Conservation (phyloP, 2,888 invertebrate species). For the Drosophila paramelanica region DNA sequence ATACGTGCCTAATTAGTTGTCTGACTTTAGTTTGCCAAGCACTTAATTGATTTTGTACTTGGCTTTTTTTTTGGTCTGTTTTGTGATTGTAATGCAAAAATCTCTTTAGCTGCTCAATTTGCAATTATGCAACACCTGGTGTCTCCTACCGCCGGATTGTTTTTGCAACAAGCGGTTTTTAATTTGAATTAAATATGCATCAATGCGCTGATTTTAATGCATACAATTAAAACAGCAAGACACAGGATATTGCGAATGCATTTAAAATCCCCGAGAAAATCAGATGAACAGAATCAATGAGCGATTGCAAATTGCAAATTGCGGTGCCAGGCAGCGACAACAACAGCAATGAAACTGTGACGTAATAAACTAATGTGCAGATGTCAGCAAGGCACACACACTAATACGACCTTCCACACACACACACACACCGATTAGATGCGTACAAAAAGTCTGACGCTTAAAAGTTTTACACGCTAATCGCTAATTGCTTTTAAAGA, state of each 20-base stretch:
- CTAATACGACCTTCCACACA: not conserved
- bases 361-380: conserved; percentile 66
- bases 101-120: conserved; percentile 20
- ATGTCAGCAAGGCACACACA: conserved; percentile 44
- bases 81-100: conserved; percentile 10
- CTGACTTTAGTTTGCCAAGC: not conserved
- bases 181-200: conserved; percentile 79
- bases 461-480: conserved; percentile 70
- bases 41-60: conserved; percentile 9
- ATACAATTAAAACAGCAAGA: conserved; percentile 73
- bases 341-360: conserved; percentile 32
- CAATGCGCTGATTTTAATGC: conserved; percentile 71
- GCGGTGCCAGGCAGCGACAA: conserved; percentile 27
- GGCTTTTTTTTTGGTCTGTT: not conserved
- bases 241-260: conserved; percentile 77
- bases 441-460: conserved; percentile 32
- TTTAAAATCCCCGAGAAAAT: conserved; percentile 71
- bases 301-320: conserved; percentile 73
- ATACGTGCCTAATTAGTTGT: not conserved
- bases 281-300: conserved; percentile 72
- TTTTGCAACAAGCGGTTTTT: conserved; percentile 53
- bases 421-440: not conserved
- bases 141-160: conserved; percentile 13
- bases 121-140: conserved; percentile 12
- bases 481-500: conserved; percentile 79